Base-by-base conservation (phyloP, 2,888 invertebrate species). In the Heterodera filipjevi region DNA sequence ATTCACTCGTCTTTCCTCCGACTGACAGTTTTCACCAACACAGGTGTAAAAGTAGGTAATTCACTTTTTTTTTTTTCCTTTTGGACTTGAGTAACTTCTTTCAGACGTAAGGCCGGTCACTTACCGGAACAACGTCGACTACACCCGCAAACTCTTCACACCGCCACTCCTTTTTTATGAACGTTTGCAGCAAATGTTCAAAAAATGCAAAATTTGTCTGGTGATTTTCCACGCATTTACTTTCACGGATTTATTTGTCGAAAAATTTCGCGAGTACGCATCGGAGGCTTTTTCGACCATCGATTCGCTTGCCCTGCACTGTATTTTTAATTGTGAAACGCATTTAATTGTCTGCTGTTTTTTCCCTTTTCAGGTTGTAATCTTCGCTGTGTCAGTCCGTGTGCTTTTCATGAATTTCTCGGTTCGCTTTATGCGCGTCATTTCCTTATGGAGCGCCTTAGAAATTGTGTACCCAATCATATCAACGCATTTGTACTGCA, bases 151-250 rank as follows among this genome's bases (percentile, higher is more conserved):
- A 64, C 64, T 79, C 1, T 79, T 79, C 76, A 79, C 79, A 19
- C 79, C 79, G 0, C 79, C 79, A 19, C 77, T 79, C 16, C 72
- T 49, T 22, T 79, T 79, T 59, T 79, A 79, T 44, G 79, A 79
- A 35, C 53, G 79, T 22, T 39, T 79, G 14, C 66, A 79, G 39
- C 46, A 39, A 46, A 53, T 79, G 33, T 39, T 79, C 53, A 66
- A 76, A 35, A 66, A 72, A n/a, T 72, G 79, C 19, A 53, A 66
- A 68, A 66, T 79, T n/a, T 72, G 39, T 22, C 46, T 32, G 66
- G 64, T 79, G 39, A 59, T 79, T 49, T 71, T 79, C 39, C 66
- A 76, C 73, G 64, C 68, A 39, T 79, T 79, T 33, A 77, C 79
- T 46, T 72, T 79, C 68, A 79, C 79, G 14, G 77, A 79, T 46